phyloP scores from a whole-genome alignment of 2,113 vertebrate species.

The Mirounga angustirostris region DNA sequence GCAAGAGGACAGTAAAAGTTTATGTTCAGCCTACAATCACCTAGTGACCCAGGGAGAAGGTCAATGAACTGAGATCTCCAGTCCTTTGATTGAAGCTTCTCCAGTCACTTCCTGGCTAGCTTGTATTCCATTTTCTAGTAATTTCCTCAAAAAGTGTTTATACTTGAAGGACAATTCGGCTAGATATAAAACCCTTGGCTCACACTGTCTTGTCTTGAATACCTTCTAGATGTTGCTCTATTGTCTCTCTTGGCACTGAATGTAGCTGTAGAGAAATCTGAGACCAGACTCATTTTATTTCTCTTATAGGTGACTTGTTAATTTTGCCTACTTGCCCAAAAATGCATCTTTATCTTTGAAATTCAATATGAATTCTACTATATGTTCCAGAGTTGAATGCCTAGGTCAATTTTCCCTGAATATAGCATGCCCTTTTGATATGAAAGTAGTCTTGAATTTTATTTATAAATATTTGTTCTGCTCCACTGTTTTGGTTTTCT shows the following conservation, averaged over 20 bases:
- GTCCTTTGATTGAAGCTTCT: background rate
- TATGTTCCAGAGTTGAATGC: background rate
- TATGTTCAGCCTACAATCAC: background rate
- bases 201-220: background rate
- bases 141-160: constrained; percentile 13
- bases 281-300: background rate
- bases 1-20: background rate
- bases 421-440: background rate
- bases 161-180: background rate
- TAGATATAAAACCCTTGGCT: background rate
- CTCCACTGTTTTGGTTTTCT: background rate
- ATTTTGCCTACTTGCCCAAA: background rate
- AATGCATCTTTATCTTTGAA: constrained; percentile 31
- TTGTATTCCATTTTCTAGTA: constrained; percentile 6
- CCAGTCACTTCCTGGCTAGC: background rate
- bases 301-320: background rate
- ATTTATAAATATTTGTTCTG: constrained; percentile 33
- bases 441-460: background rate
- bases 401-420: background rate
- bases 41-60: background rate
- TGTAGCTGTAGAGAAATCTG: background rate
- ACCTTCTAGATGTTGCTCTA: background rate
- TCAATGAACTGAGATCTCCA: background rate
- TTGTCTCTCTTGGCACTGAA: background rate
- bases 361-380: background rate